Conservation (phyloP, 2,797 vertebrate species). For the Microchirus variegatus region DNA sequence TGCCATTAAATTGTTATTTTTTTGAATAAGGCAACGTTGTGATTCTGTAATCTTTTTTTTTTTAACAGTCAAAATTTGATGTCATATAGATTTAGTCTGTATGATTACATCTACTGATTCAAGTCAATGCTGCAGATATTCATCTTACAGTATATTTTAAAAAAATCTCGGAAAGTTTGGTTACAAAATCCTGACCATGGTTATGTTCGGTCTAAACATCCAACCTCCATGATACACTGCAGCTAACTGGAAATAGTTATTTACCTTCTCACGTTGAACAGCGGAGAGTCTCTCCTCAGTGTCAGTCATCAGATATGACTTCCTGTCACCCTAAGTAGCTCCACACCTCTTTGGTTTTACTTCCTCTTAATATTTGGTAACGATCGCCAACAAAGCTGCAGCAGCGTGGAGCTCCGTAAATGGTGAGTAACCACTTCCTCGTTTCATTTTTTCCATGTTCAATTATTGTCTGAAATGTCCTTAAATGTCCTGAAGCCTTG, state of each 20-base stretch:
- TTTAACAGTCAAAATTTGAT: neutral
- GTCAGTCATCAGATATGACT: neutral
- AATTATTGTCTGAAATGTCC: neutral
- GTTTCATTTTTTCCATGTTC: neutral
- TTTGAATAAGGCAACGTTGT: slow-evolving; percentile 50
- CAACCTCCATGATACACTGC: too few species aligned
- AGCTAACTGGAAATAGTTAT: neutral
- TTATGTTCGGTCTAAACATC: too few species aligned
- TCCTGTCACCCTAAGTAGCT: neutral
- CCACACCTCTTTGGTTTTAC: neutral
- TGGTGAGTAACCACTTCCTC: slow-evolving; percentile 42
- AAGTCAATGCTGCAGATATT: neutral
- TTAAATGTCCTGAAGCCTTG: neutral
- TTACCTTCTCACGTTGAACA: slow-evolving; percentile 6
- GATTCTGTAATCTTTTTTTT: neutral
- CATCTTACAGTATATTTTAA: too few species aligned
- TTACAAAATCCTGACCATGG: too few species aligned
- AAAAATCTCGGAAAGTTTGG: too few species aligned
- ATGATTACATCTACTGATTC: neutral
- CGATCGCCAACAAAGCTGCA: neutral
- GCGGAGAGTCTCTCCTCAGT: slow-evolving; percentile 23
- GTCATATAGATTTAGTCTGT: neutral
- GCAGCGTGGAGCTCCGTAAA: neutral
- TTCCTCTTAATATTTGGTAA: neutral
- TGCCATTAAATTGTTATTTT: slow-evolving; percentile 55